These are phyloP conservation scores for Zaprionus kolodkinae DNA, from an alignment of 1,140 invertebrate species.

Conservation along the genomic window DNA sequence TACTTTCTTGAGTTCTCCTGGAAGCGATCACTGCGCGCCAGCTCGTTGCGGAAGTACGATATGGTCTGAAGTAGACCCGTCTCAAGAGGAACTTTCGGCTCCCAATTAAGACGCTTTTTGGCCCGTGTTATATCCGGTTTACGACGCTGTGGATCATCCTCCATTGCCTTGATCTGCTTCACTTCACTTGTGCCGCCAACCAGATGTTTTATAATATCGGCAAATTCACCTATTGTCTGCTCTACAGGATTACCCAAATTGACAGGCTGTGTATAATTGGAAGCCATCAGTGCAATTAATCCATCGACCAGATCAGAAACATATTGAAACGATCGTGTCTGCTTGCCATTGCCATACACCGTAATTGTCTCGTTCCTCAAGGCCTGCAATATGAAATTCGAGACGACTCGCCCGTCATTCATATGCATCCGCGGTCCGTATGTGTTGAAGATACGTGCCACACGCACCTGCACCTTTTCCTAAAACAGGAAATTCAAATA, in stretches of 20 bases:
- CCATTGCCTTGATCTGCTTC: slow-evolving; percentile 91
- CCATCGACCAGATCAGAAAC: slow-evolving; percentile 99
- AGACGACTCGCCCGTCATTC: slow-evolving; percentile 99
- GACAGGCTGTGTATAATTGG: slow-evolving; percentile 96
- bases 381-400: slow-evolving; percentile 99
- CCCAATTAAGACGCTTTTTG: slow-evolving; percentile 94
- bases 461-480: slow-evolving; percentile 96
- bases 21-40: slow-evolving; percentile 86
- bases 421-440: slow-evolving; percentile 99
- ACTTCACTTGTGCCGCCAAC: slow-evolving; percentile 94
- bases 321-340: slow-evolving; percentile 99
- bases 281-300: slow-evolving; percentile 95
- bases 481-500: slow-evolving; percentile 24
- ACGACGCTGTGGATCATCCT: slow-evolving; percentile 97
- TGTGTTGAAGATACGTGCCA: slow-evolving; percentile 99
- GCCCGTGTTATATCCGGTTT: slow-evolving; percentile 97
- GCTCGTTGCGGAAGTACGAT: slow-evolving; percentile 95
- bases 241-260: slow-evolving; percentile 99
- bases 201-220: slow-evolving; percentile 94
- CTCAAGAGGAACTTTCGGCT: slow-evolving; percentile 94
- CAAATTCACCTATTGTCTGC: slow-evolving; percentile 98
- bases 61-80: slow-evolving; percentile 95
- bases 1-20: slow-evolving; percentile 78
- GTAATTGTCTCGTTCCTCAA: slow-evolving; percentile 97
- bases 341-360: slow-evolving; percentile 97